Evolutionary conservation across 2,113 vertebrate species (phyloP).

Genomic region (Hypocryptadius cinnamomeus): DNA sequence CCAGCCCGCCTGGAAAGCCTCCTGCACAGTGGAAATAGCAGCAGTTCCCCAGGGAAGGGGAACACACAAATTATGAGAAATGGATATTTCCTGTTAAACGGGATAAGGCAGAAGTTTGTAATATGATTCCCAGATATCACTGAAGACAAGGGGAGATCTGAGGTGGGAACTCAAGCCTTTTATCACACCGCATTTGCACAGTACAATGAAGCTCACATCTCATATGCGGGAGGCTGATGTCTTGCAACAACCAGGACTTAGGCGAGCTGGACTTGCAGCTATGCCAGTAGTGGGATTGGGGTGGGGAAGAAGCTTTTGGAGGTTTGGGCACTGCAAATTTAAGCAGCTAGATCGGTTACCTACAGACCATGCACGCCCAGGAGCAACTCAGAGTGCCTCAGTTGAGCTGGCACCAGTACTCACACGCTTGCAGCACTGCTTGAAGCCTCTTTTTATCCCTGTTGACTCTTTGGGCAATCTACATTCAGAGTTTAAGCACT

Average conservation of each 20-base stretch:
- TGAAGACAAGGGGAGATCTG: not conserved
- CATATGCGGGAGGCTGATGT: not conserved
- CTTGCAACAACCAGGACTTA: not conserved
- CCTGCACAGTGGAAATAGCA: not conserved
- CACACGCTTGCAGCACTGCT: accelerated
- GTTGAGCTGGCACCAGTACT: not conserved
- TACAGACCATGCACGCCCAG: not conserved
- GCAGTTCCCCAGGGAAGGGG: not conserved
- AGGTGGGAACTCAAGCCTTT: not conserved
- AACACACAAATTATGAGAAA: not conserved
- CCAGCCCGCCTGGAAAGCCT: not conserved
- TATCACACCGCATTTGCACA: not conserved
- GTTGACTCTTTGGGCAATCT: not conserved
- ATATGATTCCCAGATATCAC: not conserved
- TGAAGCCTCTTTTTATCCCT: not conserved
- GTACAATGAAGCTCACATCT: not conserved
- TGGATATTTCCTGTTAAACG: not conserved
- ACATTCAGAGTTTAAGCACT: not conserved
- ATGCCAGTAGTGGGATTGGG: not conserved
- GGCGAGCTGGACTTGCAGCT: not conserved
- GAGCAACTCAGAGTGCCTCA: not conserved
- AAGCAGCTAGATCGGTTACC: not conserved
- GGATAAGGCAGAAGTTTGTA: not conserved
- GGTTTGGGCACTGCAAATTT: not conserved
- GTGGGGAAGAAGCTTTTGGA: not conserved